A percentile compares a stretch with the other conserved stretches of the same genome.
Evolutionary conservation across 2,797 vertebrate species (phyloP).

Genomic region (Ispidina lecontei): DNA sequence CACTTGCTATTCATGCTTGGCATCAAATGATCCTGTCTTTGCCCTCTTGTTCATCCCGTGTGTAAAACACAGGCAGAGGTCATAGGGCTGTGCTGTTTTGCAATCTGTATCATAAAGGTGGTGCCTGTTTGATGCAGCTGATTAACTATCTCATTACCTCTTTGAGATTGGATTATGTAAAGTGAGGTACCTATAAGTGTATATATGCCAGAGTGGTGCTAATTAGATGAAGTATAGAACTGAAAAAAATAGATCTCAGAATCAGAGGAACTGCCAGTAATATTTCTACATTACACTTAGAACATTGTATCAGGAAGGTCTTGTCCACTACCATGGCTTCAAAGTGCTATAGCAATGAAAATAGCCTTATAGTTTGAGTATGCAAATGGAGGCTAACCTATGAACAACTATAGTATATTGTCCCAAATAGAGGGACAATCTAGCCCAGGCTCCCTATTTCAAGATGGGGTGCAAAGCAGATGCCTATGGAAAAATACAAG

Average conservation of each 20-base stretch:
- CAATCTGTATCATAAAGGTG: neutral
- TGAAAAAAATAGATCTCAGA: neutral
- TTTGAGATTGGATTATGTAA: neutral
- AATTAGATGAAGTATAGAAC: neutral
- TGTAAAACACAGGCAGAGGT: neutral
- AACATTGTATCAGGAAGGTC: neutral
- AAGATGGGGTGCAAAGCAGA: neutral
- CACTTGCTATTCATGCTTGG: neutral
- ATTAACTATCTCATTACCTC: neutral
- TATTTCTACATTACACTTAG: accelerated
- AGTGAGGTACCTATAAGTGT: neutral
- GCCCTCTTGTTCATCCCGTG: neutral
- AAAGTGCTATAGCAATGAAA: neutral
- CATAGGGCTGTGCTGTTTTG: neutral
- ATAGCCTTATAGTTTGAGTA: neutral
- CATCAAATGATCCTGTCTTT: neutral
- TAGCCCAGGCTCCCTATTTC: neutral
- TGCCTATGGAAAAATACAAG: neutral
- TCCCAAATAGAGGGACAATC: neutral
- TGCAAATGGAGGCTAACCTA: neutral
- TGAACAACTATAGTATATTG: neutral
- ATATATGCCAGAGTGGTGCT: neutral
- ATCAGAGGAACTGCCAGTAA: neutral
- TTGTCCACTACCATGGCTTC: neutral
- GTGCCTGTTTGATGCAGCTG: neutral